These are phyloP conservation scores for Champsocephalus gunnari DNA, from an alignment of 2,797 vertebrate genomes.

Conservation along the genomic window DNA sequence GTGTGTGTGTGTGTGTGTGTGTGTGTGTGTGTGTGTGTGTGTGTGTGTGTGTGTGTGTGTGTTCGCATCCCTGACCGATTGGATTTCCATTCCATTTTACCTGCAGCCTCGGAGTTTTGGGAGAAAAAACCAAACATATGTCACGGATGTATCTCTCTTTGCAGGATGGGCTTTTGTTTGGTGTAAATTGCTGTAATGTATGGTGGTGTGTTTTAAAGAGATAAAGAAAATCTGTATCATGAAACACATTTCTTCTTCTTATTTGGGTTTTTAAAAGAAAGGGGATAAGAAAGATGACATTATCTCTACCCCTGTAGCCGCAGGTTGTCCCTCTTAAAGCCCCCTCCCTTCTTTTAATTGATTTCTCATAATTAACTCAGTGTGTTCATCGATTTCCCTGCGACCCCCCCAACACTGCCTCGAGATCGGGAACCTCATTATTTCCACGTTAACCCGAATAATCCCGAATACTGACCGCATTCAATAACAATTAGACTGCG, in stretches of 20 bases:
- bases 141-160: slow-evolving; percentile 18
- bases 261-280: not conserved
- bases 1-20: slow-evolving; percentile 2
- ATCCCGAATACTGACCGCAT: slow-evolving; percentile 72
- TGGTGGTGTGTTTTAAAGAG: slow-evolving; percentile 32
- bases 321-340: slow-evolving; percentile 17
- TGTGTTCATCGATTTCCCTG: slow-evolving; percentile 82
- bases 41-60: slow-evolving; percentile 5
- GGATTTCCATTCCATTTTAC: slow-evolving; percentile 59
- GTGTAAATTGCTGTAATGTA: slow-evolving; percentile 6
- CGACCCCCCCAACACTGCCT: slow-evolving; percentile 54
- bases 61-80: slow-evolving; percentile 14
- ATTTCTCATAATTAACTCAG: slow-evolving; percentile 87
- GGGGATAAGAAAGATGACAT: not conserved
- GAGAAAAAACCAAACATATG: slow-evolving; percentile 15
- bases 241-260: slow-evolving; percentile 6
- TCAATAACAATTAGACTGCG: slow-evolving; percentile 71
- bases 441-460: slow-evolving; percentile 79
- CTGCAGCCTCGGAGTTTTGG: slow-evolving; percentile 37
- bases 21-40: not conserved
- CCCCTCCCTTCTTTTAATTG: slow-evolving; percentile 78
- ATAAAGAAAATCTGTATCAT: slow-evolving; percentile 18
- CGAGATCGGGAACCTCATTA: slow-evolving; percentile 76
- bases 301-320: not conserved
- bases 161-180: slow-evolving; percentile 27